Conservation (phyloP, 2,113 vertebrate genomes). For the Neotoma lepida region DNA sequence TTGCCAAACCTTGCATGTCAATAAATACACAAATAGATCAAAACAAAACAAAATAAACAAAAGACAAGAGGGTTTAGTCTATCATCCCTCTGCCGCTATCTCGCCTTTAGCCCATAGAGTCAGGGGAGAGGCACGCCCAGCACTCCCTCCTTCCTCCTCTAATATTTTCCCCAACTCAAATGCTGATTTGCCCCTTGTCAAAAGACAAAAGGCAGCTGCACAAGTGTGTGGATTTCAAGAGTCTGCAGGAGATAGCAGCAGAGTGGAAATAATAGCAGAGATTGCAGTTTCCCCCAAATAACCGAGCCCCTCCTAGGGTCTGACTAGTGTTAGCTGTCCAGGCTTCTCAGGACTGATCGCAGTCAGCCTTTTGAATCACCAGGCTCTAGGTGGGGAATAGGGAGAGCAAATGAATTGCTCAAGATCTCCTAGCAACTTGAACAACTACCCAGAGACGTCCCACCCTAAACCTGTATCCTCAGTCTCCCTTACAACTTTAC, state of each 20-base stretch:
- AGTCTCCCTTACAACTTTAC: not conserved
- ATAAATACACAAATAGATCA: not conserved
- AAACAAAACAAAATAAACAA: not conserved
- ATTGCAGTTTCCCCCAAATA: accelerated
- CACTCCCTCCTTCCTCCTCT: not conserved
- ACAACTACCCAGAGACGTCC: not conserved
- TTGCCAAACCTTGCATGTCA: not conserved
- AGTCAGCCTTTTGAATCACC: accelerated
- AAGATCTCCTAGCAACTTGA: not conserved
- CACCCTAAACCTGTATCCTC: not conserved
- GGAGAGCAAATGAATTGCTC: not conserved
- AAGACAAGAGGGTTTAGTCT: not conserved
- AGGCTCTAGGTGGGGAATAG: not conserved
- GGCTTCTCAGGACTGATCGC: no score
- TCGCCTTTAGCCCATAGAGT: accelerated
- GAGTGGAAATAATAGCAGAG: not conserved
- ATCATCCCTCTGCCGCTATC: not conserved
- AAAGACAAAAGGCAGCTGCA: not conserved
- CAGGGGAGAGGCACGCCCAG: not conserved
- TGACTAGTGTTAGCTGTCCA: not conserved
- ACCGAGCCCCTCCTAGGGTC: accelerated
- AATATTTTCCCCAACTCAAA: not conserved
- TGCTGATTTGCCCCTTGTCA: not conserved
- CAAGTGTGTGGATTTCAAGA: not conserved
- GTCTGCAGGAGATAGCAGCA: not conserved